A percentile compares a stretch with the other conserved stretches of the same genome.
Conservation (phyloP, 2,113 vertebrate genomes). For the Merops nubicus region DNA sequence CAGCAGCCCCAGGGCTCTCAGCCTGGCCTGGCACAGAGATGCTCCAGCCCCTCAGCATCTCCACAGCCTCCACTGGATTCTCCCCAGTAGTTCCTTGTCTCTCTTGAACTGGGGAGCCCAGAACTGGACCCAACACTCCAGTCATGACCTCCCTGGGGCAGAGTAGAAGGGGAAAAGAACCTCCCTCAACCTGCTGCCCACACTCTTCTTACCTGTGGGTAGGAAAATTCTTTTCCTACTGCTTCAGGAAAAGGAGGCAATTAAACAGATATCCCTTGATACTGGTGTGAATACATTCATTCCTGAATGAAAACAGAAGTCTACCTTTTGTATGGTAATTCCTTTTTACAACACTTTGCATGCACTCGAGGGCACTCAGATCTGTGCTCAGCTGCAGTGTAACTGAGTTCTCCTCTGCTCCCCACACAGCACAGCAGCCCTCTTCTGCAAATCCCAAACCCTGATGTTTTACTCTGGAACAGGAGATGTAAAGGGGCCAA, state of each 20-base stretch:
- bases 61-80: too few relatives aligned
- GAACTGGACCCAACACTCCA: too few relatives aligned
- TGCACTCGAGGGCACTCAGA: too few relatives aligned
- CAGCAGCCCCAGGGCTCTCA: too few relatives aligned
- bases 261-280: not conserved
- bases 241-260: not conserved
- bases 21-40: too few relatives aligned
- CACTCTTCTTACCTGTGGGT: not conserved
- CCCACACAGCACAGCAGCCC: not conserved
- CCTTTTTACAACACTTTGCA: not conserved
- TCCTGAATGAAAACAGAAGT: not conserved
- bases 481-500: not conserved
- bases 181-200: too few relatives aligned
- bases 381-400: not conserved
- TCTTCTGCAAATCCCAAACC: not conserved
- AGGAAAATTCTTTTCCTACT: not conserved
- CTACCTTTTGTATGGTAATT: not conserved
- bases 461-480: not conserved
- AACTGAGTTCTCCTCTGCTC: not conserved
- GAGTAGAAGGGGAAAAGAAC: too few relatives aligned
- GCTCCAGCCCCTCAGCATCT: too few relatives aligned
- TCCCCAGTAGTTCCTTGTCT: too few relatives aligned
- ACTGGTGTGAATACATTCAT: not conserved
- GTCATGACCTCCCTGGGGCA: too few relatives aligned
- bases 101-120: too few relatives aligned